Evolutionary conservation across 2,888 invertebrate genomes (phyloP), one percentile per base, ranked within the genome.

Genomic region (Tetrapedia diversipes): DNA sequence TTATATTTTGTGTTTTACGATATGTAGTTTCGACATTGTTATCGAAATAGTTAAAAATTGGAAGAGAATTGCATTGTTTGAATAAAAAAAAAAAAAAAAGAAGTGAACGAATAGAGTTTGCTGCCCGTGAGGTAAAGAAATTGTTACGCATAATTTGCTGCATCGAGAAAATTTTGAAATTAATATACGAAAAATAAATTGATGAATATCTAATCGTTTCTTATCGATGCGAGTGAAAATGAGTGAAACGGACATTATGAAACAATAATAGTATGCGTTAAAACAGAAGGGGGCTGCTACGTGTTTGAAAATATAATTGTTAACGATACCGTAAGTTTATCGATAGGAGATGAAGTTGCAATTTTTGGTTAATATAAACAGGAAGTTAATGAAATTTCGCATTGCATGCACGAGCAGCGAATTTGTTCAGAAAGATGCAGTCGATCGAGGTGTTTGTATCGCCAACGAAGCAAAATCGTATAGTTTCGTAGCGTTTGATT

Each of bases 1-100:
- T 86, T 88, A 86, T 87, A 87, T 87, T 85, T 88, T 82, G 81
- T 79, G 84, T 87, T 82, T 69, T 67, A 72, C 22, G 45, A 66
- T 51, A 60, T 39, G 43, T 60, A n/a, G 2, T 70, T 70, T 51
- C 49, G 54, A 59, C 47, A 34, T 41, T 54, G 47, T 43, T 27
- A 14, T 16, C 41, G 27, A 27, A 43, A 22, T 1, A 34, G 2
- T 2, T 8, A 3, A 8, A 19, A 4, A 19, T 34, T 22, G 14
- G 11, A 34, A 54, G 4, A 16, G 16, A 56, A 4, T 10, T 22
- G 8, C 19, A 22, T 1, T 45, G 10, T 24, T 14, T 14, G 19
- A 27, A 24, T 1, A 39, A 34, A 47, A n/a, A 19, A 1, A 6
- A 22, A 14, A 59, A 14, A 4, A 34, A 14, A 14, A 27, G 16